phyloP scores from a whole-genome alignment of 2,888 invertebrate species.

The Pimpla rufipes region DNA sequence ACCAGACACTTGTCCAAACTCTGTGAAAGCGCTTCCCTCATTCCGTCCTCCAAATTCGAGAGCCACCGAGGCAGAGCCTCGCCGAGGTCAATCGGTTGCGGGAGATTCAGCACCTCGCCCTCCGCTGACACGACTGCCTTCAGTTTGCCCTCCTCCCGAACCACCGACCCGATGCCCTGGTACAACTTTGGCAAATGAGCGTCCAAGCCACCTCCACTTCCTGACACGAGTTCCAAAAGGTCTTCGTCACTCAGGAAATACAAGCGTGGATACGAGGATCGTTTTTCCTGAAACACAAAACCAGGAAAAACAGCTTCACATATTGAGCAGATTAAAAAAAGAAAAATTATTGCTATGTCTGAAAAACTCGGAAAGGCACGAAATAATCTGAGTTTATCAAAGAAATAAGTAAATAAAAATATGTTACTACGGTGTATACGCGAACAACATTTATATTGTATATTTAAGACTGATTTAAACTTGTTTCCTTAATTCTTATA shows the following conservation, averaged over 20 bases:
- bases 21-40: conserved; percentile 87
- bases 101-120: conserved; percentile 88
- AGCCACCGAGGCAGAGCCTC: conserved; percentile 89
- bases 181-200: conserved; percentile 98
- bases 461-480: no score
- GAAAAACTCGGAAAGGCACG: no score
- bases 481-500: no score
- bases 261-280: conserved; percentile 96
- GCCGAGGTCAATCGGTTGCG: conserved; percentile 81
- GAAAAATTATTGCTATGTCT: not conserved
- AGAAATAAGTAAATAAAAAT: no score
- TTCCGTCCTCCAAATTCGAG: conserved; percentile 92
- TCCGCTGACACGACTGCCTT: conserved; percentile 88
- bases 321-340: not conserved
- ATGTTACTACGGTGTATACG: no score
- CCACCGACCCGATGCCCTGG: conserved; percentile 94
- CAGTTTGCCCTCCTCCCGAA: conserved; percentile 88
- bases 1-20: conserved; percentile 80
- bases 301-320: not conserved
- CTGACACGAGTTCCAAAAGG: conserved; percentile 94
- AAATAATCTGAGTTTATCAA: no score
- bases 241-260: conserved; percentile 99
- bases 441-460: no score
- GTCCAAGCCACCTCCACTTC: conserved; percentile 88
- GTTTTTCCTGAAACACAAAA: conserved; percentile 91